Percentiles rank a stretch among this genome's conserved stretches.
Conservation (phyloP, 1,140 invertebrate genomes). For the Aplysia californica region DNA sequence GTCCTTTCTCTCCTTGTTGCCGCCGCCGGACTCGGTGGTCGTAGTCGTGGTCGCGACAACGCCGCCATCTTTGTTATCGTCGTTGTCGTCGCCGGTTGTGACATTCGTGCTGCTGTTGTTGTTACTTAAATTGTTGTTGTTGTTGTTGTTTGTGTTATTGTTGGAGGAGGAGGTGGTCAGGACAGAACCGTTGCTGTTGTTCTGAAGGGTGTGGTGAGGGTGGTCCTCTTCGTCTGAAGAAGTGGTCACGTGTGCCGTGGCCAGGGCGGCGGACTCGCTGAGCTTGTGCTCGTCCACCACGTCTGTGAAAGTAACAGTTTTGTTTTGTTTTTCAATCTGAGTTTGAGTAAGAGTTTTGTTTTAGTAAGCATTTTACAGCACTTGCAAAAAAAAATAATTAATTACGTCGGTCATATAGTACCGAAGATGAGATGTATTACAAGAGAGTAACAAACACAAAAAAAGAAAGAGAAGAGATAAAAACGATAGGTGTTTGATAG, state of each 20-base stretch:
- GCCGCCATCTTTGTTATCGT: background rate
- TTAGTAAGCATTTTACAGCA: too few species aligned
- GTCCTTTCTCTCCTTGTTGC: background rate
- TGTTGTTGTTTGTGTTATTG: background rate
- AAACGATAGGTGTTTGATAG: too few species aligned
- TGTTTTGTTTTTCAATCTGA: too few species aligned
- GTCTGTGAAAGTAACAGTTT: background rate
- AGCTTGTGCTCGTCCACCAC: conserved; percentile 19
- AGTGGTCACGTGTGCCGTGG: conserved; percentile 8
- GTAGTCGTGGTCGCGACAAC: background rate
- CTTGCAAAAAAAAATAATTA: too few species aligned
- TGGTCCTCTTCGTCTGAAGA: conserved; percentile 18
- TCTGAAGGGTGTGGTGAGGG: background rate
- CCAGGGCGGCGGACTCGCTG: conserved; percentile 19
- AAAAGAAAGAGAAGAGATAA: too few species aligned
- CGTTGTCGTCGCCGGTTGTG: background rate
- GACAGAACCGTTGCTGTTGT: too few species aligned
- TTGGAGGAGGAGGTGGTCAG: background rate
- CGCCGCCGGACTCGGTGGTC: background rate
- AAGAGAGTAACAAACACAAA: too few species aligned
- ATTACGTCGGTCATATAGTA: too few species aligned
- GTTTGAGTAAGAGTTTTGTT: too few species aligned
- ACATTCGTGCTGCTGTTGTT: too few species aligned
- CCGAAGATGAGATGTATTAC: too few species aligned
- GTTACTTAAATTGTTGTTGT: too few species aligned